Evolutionary conservation across 2,113 vertebrate species (phyloP).

Genomic region (Fregata magnificens): DNA sequence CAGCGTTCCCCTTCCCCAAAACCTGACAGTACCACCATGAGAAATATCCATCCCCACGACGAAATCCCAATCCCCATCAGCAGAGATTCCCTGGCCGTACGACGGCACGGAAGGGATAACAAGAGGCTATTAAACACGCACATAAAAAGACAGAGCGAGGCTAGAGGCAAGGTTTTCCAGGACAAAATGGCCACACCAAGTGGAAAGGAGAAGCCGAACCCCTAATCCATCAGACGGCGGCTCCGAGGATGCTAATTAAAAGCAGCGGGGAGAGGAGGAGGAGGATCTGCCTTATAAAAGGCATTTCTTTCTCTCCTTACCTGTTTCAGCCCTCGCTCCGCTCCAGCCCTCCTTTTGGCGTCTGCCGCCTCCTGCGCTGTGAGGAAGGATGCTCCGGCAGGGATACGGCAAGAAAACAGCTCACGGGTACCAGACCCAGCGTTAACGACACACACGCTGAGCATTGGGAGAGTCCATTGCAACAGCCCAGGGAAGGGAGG

Average conservation of each 20-base stretch:
- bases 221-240: background rate
- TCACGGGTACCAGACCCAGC: slow-evolving; percentile 8
- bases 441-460: background rate
- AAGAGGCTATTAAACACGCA: background rate
- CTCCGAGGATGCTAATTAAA: background rate
- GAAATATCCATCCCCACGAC: background rate
- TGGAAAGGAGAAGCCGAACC: background rate
- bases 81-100: background rate
- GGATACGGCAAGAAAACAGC: slow-evolving; percentile 4
- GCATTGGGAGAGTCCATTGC: slow-evolving; percentile 67
- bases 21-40: rapidly evolving
- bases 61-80: background rate
- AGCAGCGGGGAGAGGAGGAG: background rate
- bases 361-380: background rate
- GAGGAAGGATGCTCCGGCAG: background rate
- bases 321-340: background rate
- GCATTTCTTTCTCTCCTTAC: background rate
- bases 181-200: slow-evolving; percentile 70
- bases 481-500: background rate
- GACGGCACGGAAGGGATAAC: background rate
- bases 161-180: slow-evolving; percentile 15
- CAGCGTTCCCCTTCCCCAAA: background rate
- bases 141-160: background rate
- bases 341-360: background rate
- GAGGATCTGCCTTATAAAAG: background rate